Evolutionary conservation across 2,888 invertebrate species (phyloP), one percentile per base, ranked within the genome.

Genomic region (Dryobota labecula): DNA sequence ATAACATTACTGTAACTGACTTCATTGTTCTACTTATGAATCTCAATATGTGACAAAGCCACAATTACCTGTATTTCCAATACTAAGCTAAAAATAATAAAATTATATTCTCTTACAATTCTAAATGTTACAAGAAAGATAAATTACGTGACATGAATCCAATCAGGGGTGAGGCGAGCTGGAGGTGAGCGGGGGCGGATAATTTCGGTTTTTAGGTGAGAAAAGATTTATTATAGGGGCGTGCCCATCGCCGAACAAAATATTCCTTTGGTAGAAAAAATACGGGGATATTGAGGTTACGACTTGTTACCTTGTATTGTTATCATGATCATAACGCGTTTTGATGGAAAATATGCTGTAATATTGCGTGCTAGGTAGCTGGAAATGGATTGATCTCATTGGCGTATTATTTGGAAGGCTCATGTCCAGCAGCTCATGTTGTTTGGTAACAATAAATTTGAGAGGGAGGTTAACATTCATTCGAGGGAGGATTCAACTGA

Each of bases 131-230:
- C 84, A 66, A 60, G 81, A 82, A 89, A 91, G 90, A 92, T 88
- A 89, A 89, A 91, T 90, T 87, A 87, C 90, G 84, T 86, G 88
- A 86, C 88, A 79, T 83, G 88, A 90, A 89, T 90, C 89, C 89
- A 89, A 91, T 91, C 90, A 89, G 73, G 84, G 84, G 84, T 60
- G 74, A 72, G 45, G 73, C 11, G 54, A 33, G 56, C 57, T 58
- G 58, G 15, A 57, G 58, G 75, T 75, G 47, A 61, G 49, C 24
- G 0, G 9, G 49, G 82, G 80, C 43, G 79, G 80, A 87, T 91
- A 91, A 91, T 90, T 91, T 90, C 87, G 88, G 88, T 90, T 90
- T 90, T 90, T 90, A 89, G 88, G 88, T 86, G 87, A 82, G 85
- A 87, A 87, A 77, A 89, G 91, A 91, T 91, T 91, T 91, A 91